Evolutionary conservation across 2,888 invertebrate genomes (phyloP).

Genomic region (Oxyteleia sp.): DNA sequence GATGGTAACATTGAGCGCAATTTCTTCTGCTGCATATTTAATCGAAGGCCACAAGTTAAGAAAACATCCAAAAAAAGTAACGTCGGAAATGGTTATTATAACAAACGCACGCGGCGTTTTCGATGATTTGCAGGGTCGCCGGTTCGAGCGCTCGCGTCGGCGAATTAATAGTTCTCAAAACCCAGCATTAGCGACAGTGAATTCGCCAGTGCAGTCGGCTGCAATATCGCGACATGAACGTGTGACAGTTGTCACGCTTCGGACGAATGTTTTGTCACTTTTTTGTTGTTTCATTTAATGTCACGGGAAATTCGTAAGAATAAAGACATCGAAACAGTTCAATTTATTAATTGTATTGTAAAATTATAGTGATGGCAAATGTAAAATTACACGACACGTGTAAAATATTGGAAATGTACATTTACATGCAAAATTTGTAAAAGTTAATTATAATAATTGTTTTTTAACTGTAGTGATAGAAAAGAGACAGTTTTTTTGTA

Average conservation of each 20-base stretch:
- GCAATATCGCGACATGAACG: slow-evolving; percentile 25
- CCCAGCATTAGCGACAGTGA: slow-evolving; percentile 12
- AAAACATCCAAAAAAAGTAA: slow-evolving; percentile 38
- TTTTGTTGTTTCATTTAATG: too few relatives aligned
- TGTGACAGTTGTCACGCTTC: slow-evolving; percentile 21
- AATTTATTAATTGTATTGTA: too few relatives aligned
- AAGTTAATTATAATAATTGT: too few relatives aligned
- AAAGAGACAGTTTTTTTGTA: too few relatives aligned
- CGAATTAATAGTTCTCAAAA: slow-evolving; percentile 46
- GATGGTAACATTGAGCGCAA: slow-evolving; percentile 14
- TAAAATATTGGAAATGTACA: too few relatives aligned
- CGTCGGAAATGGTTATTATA: slow-evolving; percentile 13
- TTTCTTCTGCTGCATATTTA: slow-evolving; percentile 15
- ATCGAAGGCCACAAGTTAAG: slow-evolving; percentile 30
- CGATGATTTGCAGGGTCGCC: slow-evolving; percentile 52
- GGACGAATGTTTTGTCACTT: neutral
- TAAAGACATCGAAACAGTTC: too few relatives aligned
- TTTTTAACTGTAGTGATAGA: too few relatives aligned
- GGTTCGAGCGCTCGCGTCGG: slow-evolving; percentile 54
- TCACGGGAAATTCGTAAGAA: too few relatives aligned
- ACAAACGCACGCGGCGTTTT: slow-evolving; percentile 32
- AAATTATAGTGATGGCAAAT: neutral
- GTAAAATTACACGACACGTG: neutral
- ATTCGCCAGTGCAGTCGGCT: slow-evolving; percentile 35
- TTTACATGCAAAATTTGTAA: too few relatives aligned